Evolutionary conservation across 30 jellyfish, hydroid and myxozoan genomes (phyloP).

Genomic region (Aurelia sp.): DNA sequence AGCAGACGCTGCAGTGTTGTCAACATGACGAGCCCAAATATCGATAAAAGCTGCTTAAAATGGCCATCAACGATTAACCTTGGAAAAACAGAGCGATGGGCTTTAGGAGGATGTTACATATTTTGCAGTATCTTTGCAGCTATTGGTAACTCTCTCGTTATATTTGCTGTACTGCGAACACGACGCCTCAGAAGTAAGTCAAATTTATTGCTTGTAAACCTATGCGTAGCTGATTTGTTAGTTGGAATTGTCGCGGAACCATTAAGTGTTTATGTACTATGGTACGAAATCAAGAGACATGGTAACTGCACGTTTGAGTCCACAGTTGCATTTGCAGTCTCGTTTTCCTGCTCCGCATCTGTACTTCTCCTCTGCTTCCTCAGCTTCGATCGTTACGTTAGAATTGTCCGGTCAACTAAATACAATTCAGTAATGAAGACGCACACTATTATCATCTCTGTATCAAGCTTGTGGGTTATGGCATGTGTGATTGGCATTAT

Average conservation of each 20-base stretch:
- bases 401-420: conserved; percentile 26
- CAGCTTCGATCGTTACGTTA: conserved; percentile 40
- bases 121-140: conserved; percentile 9
- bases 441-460: neutral
- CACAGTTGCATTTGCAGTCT: conserved; percentile 19
- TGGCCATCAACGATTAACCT: conserved; percentile 36
- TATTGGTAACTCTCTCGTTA: conserved; percentile 17
- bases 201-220: conserved; percentile 24
- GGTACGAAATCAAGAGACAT: conserved; percentile 22
- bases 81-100: conserved; percentile 12
- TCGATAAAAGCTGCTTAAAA: conserved; percentile 18
- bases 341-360: conserved; percentile 51
- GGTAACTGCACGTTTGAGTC: conserved; percentile 25
- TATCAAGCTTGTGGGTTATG: conserved; percentile 13
- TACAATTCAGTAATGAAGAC: conserved; percentile 3
- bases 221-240: conserved; percentile 43
- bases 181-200: conserved; percentile 22
- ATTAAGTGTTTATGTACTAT: conserved; percentile 26
- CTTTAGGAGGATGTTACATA: conserved; percentile 39
- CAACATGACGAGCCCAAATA: neutral
- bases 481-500: conserved; percentile 16
- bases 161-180: conserved; percentile 7
- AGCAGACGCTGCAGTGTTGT: too few species aligned
- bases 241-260: conserved; percentile 41
- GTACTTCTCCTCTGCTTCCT: conserved; percentile 9